Conservation (phyloP, 1,140 invertebrate species). For the Leptinotarsa lineolata region DNA sequence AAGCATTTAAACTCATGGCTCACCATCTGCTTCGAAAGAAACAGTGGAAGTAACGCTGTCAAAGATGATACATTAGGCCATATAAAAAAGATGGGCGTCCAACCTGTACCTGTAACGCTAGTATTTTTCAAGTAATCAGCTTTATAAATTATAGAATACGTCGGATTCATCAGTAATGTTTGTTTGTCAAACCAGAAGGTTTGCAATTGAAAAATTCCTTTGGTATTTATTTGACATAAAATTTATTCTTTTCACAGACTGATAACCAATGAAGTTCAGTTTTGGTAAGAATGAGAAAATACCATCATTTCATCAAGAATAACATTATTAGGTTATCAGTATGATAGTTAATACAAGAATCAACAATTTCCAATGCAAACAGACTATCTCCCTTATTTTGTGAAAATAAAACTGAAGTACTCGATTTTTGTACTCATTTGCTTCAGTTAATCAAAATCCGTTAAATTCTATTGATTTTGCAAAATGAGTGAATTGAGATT, state of each 20-base stretch:
- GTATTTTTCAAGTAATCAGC: neutral
- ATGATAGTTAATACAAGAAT: conserved; percentile 34
- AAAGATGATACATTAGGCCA: conserved; percentile 15
- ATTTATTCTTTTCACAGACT: conserved; percentile 35
- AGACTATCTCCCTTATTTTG: conserved; percentile 27
- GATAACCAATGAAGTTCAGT: conserved; percentile 29
- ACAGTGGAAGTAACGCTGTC: conserved; percentile 18
- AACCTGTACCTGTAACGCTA: too few species aligned
- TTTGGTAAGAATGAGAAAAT: conserved; percentile 32
- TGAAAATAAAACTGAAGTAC: neutral
- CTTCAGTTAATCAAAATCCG: conserved; percentile 23
- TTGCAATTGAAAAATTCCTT: too few species aligned
- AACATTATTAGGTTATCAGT: conserved; percentile 34
- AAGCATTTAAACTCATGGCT: neutral
- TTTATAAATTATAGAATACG: neutral
- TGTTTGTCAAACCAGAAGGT: neutral
- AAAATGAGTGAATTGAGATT: conserved; percentile 29
- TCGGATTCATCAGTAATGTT: neutral
- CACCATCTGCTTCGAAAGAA: conserved; percentile 18
- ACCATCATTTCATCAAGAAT: conserved; percentile 30
- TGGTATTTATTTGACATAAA: conserved; percentile 28
- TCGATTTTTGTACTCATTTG: conserved; percentile 26
- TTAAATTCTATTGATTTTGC: conserved; percentile 23
- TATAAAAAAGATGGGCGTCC: neutral
- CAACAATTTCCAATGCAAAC: conserved; percentile 30